Conservation (phyloP, 1,140 invertebrate genomes). For the Lasaia peninsularis region DNA sequence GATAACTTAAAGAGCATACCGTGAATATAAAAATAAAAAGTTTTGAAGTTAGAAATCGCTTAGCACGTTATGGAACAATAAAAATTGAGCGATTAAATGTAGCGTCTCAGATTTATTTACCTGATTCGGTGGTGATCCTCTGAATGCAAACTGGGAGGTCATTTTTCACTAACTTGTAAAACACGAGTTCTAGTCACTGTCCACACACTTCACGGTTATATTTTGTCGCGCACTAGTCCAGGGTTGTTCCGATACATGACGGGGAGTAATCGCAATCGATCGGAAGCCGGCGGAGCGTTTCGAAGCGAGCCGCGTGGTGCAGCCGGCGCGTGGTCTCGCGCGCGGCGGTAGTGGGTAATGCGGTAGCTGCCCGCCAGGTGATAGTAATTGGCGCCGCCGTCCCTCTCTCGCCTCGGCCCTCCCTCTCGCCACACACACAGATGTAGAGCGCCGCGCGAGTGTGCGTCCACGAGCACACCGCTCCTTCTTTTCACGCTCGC, state of each 20-base stretch:
- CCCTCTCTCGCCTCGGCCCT: slow-evolving; percentile 55
- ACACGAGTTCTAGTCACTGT: slow-evolving; percentile 53
- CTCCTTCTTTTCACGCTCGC: slow-evolving; percentile 72
- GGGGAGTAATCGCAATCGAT: slow-evolving; percentile 50
- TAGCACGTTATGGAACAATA: slow-evolving; percentile 20
- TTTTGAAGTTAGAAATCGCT: slow-evolving; percentile 27
- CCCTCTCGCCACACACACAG: slow-evolving; percentile 59
- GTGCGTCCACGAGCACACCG: slow-evolving; percentile 52
- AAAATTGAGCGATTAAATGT: neutral
- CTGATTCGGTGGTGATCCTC: slow-evolving; percentile 69
- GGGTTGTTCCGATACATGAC: slow-evolving; percentile 29
- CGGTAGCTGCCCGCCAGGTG: slow-evolving; percentile 73
- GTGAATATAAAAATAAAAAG: slow-evolving; percentile 8
- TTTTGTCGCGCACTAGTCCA: slow-evolving; percentile 41
- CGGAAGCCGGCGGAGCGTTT: slow-evolving; percentile 29
- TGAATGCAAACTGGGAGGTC: slow-evolving; percentile 70
- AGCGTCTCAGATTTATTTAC: slow-evolving; percentile 33
- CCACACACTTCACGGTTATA: slow-evolving; percentile 70
- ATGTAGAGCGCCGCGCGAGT: slow-evolving; percentile 35
- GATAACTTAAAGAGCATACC: slow-evolving; percentile 18
- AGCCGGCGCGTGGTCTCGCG: slow-evolving; percentile 64
- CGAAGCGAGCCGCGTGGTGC: slow-evolving; percentile 43
- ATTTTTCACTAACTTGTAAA: slow-evolving; percentile 58
- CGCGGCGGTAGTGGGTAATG: slow-evolving; percentile 72
- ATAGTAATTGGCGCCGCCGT: slow-evolving; percentile 73